These are phyloP conservation scores for Sminthurides bifidus DNA, from an alignment of 1,140 invertebrate species.

Conservation along the genomic window DNA sequence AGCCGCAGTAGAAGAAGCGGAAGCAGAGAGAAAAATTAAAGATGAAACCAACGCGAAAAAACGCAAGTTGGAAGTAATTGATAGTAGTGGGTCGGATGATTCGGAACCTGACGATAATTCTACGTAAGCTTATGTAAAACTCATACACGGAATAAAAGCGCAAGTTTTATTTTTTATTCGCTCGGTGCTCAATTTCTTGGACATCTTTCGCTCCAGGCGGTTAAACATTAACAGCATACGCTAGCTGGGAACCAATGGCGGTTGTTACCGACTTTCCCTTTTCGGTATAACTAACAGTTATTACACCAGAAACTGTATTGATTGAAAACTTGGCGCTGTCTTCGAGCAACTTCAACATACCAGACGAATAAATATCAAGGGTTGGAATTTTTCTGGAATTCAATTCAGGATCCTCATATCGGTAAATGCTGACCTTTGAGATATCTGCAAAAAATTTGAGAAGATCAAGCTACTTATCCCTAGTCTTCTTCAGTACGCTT, in stretches of 20 bases:
- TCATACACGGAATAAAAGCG: too few relatives aligned
- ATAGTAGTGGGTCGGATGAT: not conserved
- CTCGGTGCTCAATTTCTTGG: too few relatives aligned
- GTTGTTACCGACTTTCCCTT: not conserved
- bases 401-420: conserved; percentile 57
- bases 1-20: conserved; percentile 1
- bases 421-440: conserved; percentile 53
- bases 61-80: not conserved
- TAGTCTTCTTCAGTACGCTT: too few relatives aligned
- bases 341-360: not conserved
- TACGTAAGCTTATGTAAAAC: too few relatives aligned
- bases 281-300: not conserved
- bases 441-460: conserved; percentile 44
- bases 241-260: conserved; percentile 1
- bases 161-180: too few relatives aligned
- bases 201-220: too few relatives aligned
- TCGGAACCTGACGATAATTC: not conserved
- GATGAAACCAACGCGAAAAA: not conserved
- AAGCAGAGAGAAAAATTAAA: not conserved
- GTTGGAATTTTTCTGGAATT: conserved; percentile 4
- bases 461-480: too few relatives aligned
- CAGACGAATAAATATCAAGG: not conserved
- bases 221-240: not conserved
- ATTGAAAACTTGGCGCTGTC: not conserved
- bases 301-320: not conserved